Base-by-base conservation (phyloP, 2,113 vertebrate genomes). In the Albula glossodonta region DNA sequence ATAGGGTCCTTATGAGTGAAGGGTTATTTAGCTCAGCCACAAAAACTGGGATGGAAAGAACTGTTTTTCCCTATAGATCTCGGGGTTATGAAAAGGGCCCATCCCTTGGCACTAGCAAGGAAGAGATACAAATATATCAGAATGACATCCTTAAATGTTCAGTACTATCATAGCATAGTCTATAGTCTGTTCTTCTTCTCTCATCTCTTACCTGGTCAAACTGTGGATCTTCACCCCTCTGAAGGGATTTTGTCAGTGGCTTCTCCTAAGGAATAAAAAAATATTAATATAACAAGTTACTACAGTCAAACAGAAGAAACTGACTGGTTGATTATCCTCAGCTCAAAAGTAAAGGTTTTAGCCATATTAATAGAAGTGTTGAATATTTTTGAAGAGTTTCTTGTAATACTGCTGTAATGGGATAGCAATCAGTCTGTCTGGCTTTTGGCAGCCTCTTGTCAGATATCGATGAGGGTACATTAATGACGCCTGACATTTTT, bases 161-260 rank as follows among this genome's bases (percentile, higher is more conserved):
- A 41, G n/a, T 31, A 9, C 8, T 31, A 22, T 22, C 9, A 8
- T 1, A n/a, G 10, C 8, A 9, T 2, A 31, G 8, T 5, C 8
- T 22, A 31, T 8, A 1, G 3, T 57, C 17, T 9, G 9, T 17
- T 60, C 3, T 6, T 25, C 2, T n/a, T 50, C 52, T 17, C 25
- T 41, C 22, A 17, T 79, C 10, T 96, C 97, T 95, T 95, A 98
- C 98, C 95, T 99, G 98, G 93, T 99, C 98, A 96, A 99, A 99
- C 85, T 98, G 98, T 81, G 97, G 95, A 94, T 99, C 98, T 93
- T 99, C 98, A 92, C 98, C 97, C 92, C 97, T 96, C 91, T 99
- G 98, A 17, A 99, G 94, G 79, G 98, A 99, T 93, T 99, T 99
- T 87, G 97, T 96, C 93, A 99, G 94, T 25, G 98, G 96, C 92